Conservation (phyloP, 2,888 invertebrate species). For the Disparrhopalites patrizii region DNA sequence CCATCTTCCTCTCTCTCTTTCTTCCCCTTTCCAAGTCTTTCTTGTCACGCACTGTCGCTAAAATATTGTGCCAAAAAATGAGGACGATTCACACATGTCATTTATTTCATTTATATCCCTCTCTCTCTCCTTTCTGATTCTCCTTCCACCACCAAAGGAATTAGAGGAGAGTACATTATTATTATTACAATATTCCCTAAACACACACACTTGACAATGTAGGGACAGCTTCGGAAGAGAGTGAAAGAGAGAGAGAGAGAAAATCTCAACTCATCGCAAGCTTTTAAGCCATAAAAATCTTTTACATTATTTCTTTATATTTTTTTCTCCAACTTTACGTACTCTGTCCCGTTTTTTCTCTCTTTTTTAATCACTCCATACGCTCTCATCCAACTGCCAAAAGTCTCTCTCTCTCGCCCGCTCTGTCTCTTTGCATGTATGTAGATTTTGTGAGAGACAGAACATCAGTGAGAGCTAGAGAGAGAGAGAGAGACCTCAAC, state of each 20-base stretch:
- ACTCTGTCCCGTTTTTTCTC: not conserved
- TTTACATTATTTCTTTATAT: not conserved
- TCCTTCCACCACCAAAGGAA: too few relatives aligned
- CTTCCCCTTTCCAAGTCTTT: not conserved
- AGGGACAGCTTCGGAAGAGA: too few relatives aligned
- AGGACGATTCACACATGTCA: slow-evolving; percentile 19
- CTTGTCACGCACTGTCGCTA: slow-evolving; percentile 42
- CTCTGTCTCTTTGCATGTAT: too few relatives aligned
- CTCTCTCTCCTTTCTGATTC: too few relatives aligned
- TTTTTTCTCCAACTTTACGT: not conserved
- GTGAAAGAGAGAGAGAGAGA: too few relatives aligned
- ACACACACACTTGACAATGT: too few relatives aligned
- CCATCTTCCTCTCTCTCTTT: not conserved
- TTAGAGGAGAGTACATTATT: too few relatives aligned
- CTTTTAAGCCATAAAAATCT: slow-evolving; percentile 7
- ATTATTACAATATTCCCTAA: too few relatives aligned
- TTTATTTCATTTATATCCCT: not conserved
- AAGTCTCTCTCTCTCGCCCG: too few relatives aligned
- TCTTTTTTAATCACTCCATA: not conserved
- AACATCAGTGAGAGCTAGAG: not conserved
- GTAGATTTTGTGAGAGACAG: not conserved
- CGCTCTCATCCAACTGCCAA: not conserved
- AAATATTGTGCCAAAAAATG: slow-evolving; percentile 44
- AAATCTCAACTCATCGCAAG: not conserved
- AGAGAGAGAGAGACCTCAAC: not conserved